Evolutionary conservation across 2,797 vertebrate genomes (phyloP), one percentile per base, ranked within the genome.

Genomic region (Vespertilio murinus): DNA sequence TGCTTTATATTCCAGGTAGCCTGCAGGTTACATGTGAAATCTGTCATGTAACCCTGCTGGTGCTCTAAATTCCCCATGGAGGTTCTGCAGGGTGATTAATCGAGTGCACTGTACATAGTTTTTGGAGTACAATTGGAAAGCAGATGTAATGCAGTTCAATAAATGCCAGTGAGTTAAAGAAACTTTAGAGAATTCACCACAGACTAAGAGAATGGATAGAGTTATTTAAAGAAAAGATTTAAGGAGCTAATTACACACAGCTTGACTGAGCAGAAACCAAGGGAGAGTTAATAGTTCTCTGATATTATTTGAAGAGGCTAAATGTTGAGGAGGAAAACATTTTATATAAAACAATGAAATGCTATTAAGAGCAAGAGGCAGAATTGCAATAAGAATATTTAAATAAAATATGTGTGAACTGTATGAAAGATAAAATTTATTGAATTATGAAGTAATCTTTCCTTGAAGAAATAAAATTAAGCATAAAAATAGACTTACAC

Each of bases 221-320:
- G 33, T 85, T 90, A 82, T 93, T 96, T 73, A 95, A 79, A 93
- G 88, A 90, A 79, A 95, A 95, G 49, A 90, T 95, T 97, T 94
- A 88, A 78, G 80, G 91, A 96, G 81, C 92, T 95, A 95, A 96
- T 96, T 96, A 94, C 49, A 78, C 91, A 90, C 93, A 96, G 90
- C 92, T 94, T 93, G 89, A 88, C 77, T 95, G 84, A 97, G 42
- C 78, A 88, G 93, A 94, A 91, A 88, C 35, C 80, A 79, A 93
- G 87, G 73, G 70, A 90, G 70, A 96, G 52, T 73, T 95, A 97
- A 95, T 90, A 88, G 35, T 75, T 87, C 80, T 91, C 94, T 84
- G 69, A 88, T 97, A 95, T 93, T 96, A 75, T 95, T 77, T 92
- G 88, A 97, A 96, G 93, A 95, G 74, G 67, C 73, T 90, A 88